Conservation (phyloP, 2,797 vertebrate genomes). For the Cygnus olor region DNA sequence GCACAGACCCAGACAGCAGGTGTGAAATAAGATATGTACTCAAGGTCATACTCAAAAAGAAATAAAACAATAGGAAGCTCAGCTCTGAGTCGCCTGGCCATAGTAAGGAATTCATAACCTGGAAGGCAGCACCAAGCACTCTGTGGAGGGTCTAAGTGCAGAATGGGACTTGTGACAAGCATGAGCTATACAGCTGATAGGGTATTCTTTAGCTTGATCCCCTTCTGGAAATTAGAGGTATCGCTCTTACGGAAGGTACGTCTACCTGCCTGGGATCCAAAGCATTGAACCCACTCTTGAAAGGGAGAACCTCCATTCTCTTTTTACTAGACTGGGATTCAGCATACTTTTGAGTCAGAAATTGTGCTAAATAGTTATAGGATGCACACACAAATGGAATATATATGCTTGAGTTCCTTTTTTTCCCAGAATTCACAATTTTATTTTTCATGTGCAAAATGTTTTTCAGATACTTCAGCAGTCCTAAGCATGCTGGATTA, state of each 20-base stretch:
- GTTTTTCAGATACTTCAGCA: slow-evolving; percentile 22
- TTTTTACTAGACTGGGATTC: not conserved
- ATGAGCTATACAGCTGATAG: not conserved
- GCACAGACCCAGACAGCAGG: not conserved
- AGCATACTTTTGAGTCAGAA: not conserved
- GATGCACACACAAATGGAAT: not conserved
- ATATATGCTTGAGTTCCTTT: not conserved
- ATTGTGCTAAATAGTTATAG: not conserved
- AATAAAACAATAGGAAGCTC: not conserved
- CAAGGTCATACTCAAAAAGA: not conserved
- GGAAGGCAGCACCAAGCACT: not conserved
- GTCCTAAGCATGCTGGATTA: not conserved
- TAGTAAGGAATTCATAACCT: not conserved
- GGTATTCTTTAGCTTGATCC: not conserved
- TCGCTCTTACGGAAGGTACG: not conserved
- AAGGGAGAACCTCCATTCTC: not conserved
- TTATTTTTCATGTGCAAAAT: slow-evolving; percentile 10
- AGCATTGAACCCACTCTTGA: not conserved
- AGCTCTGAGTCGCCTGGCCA: not conserved
- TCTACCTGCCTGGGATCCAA: not conserved
- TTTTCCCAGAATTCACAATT: not conserved
- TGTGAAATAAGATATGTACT: accelerated
- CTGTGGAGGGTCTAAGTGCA: not conserved
- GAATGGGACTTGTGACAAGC: not conserved
- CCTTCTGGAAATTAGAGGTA: accelerated